Evolutionary conservation across 2,888 invertebrate genomes (phyloP).

Genomic region (Dryadula phaetusa): DNA sequence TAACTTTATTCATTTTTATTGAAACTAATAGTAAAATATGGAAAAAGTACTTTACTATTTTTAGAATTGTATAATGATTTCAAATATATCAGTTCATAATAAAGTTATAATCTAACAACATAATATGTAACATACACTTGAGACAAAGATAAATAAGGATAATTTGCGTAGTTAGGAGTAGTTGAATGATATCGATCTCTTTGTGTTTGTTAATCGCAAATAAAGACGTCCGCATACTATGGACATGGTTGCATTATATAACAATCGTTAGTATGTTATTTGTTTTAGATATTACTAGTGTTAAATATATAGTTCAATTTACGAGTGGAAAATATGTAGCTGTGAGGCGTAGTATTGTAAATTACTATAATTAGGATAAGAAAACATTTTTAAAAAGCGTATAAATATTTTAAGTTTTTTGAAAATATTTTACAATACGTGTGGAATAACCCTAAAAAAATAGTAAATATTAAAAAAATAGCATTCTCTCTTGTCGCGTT

Average conservation of each 20-base stretch:
- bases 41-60: neutral
- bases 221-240: conserved; percentile 17
- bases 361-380: neutral
- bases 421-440: too few relatives aligned
- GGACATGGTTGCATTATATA: neutral
- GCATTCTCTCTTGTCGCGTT: too few relatives aligned
- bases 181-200: conserved; percentile 41
- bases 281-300: conserved; percentile 12
- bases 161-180: conserved; percentile 41
- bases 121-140: conserved; percentile 37
- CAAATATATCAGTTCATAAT: conserved; percentile 19
- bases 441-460: too few relatives aligned
- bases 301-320: neutral
- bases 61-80: conserved; percentile 10
- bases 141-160: conserved; percentile 41
- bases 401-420: too few relatives aligned
- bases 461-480: too few relatives aligned
- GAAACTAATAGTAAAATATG: neutral
- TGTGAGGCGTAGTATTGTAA: neutral
- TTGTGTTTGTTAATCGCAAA: conserved; percentile 32
- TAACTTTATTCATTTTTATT: too few relatives aligned
- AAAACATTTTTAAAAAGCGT: too few relatives aligned
- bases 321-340: neutral
- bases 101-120: conserved; percentile 27
- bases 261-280: conserved; percentile 23